Base-by-base conservation (phyloP, 2,113 vertebrate species). In the Galeopterus variegatus region DNA sequence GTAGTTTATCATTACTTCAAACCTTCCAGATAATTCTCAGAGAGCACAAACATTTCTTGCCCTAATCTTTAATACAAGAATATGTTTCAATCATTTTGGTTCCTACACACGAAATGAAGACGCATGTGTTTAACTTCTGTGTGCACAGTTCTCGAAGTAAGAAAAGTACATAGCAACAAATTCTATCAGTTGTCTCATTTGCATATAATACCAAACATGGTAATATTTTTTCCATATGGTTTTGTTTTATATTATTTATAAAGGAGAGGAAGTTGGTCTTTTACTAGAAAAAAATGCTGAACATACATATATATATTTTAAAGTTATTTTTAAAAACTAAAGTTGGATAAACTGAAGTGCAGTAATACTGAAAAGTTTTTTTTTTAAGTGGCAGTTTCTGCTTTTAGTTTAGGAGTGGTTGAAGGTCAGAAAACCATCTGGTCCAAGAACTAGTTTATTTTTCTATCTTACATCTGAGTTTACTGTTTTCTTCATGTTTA, bases 361-460 rank as follows among this genome's bases (percentile, higher is more conserved):
- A 88, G 17, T 52, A 87, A 73, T 9, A 83, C 3, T 77, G 60
- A 94, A 80, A 96, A 92, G 56, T 9, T 62, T 96, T 79, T 79
- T 45, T 54, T 97, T 95, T 81, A 96, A 95, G 62, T 83, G 96
- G 96, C 80, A 96, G 95, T 94, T 96, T 48, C 80, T 90, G 80
- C 65, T 97, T 93, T 90, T 85, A 24, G 56, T 93, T 97, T 96
- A 33, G 84, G 58, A 81, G 21, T 88, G n/a, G 36, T 77, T 72
- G 48, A 95, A 65, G 45, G 33, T 93, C 36, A 65, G 36, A 88
- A 92, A 87, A 95, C 50, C 5, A n/a, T 54, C 19, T 50, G 14
- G 12, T 81, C 80, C n/a, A 96, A 92, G 36, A 82, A 64, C 24
- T 79, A 28, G 17, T 15, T 96, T 58, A n/a, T 92, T 72, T 94